These are phyloP conservation scores for Montipora sp. DNA, from an alignment of 64 coral and sea anemone species.

Conservation along the genomic window DNA sequence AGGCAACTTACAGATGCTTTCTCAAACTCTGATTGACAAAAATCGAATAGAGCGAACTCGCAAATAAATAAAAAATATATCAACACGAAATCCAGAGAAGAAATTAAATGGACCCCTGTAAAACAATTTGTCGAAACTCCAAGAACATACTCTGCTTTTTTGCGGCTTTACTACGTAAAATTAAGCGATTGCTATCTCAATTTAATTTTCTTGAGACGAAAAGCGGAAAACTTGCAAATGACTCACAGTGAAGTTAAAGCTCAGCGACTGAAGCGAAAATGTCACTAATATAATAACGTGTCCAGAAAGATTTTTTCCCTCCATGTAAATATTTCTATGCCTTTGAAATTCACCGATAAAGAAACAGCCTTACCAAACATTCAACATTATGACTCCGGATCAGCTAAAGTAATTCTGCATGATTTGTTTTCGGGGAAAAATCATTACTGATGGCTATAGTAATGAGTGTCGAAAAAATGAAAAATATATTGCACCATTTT, in stretches of 20 bases:
- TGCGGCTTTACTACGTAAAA: background rate
- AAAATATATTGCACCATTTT: constrained; percentile 20
- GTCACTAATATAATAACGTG: no score
- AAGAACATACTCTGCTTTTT: background rate
- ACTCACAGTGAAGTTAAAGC: constrained; percentile 24
- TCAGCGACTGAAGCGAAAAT: background rate
- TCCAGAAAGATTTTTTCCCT: background rate
- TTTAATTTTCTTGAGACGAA: constrained; percentile 7
- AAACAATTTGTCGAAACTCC: background rate
- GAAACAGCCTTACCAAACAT: background rate
- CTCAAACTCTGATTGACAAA: background rate
- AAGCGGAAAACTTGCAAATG: constrained; percentile 19
- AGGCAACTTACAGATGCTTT: background rate
- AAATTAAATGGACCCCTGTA: background rate
- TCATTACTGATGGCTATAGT: background rate
- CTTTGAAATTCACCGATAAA: background rate
- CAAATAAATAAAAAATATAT: background rate
- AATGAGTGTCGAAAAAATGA: constrained; percentile 24
- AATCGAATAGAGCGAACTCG: background rate
- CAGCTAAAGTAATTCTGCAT: background rate
- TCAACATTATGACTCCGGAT: background rate
- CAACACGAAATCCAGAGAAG: background rate
- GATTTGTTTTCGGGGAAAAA: background rate
- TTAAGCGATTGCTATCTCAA: background rate
- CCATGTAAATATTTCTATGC: background rate